Base-by-base conservation (phyloP, 37 sponge, comb jelly and placozoan genomes). In the Tethya wilhelma region DNA sequence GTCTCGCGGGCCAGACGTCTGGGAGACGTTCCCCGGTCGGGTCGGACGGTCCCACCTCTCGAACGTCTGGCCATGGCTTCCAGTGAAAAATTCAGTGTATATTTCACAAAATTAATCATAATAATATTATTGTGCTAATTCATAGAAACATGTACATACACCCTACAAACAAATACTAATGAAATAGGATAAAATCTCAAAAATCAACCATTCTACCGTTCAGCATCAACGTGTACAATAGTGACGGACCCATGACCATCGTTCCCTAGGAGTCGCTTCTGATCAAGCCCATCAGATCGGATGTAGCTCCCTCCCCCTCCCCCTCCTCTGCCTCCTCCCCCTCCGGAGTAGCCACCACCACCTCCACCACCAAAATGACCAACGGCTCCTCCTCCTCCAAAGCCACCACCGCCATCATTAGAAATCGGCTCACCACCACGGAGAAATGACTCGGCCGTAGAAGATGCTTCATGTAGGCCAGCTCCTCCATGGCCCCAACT, bases 401-500 rank as follows among this genome's bases (percentile, higher is more conserved):
- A 91, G 1, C 92, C 92, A 30, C 92, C 92, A 34, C 83, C 63
- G n/a, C n/a, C n/a, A n/a, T n/a, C n/a, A 53, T 55, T 55, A 20
- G 77, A 73, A 22, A 83, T 84, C n/a, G 57, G 31, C 9, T 19
- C 71, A 14, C 89, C 89, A 56, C 92, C 92, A 36, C 73, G 57
- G 17, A 91, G 70, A 67, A 91, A 91, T 1, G 87, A 86, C 59
- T 77, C 46, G 1, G 87, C 78, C 12, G 87, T 81, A 9, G 74
- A 66, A 3, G 92, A 86, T 11, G 74, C 81, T 26, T 66, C 38
- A 25, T 71, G 42, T 34, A 71, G 81, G 0, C 92, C 92, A 58
- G 92, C 92, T 36, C 92, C 92, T 1, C 92, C 92, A 81, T 79
- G 78, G 6, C 92, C 92, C 83, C 87, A 91, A 14, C 75, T 82